Evolutionary conservation across 2,888 invertebrate species (phyloP), one percentile per base, ranked within the genome.

Genomic region (Scelioninae gen. 1): DNA sequence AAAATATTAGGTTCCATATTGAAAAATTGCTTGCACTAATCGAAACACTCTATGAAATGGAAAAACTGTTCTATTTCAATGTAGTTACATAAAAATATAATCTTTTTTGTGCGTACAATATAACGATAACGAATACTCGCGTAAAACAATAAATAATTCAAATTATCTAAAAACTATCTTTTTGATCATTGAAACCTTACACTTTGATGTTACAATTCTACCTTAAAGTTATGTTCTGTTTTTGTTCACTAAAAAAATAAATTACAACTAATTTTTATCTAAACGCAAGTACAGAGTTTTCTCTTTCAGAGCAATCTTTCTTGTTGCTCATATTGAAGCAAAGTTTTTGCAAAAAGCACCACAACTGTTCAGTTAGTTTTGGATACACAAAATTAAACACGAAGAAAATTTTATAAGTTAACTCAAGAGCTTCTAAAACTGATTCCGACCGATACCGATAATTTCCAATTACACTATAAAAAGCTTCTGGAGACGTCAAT

Each of bases 321-420:
- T 45, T 45, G 0, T 13, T 6, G 11, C 6, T 11, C n/a, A n/a
- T 38, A 5, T 38, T 8, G 38, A 11, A 45, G 13, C 45, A 45
- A 13, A 45, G 11, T 45, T 45, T 49, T 49, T 49, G 49, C 11
- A 49, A 16, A 6, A 49, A 49, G 15, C 5, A 15, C 49, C 49
- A 49, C 5, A 49, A 8, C 4, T 49, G 7, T 8, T 15, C 9
- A 11, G 49, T 49, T 49, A 16, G 23, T 49, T 49, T 15, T 23
- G 49, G 49, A 16, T 16, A 49, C 5, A 9, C 49, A 11, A 49
- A 49, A 23, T 49, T n/a, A 8, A 49, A 49, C 15, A 23, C 49
- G 11, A 49, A 49, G 16, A 49, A 49, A 7, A 23, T 49, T 49
- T 49, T 49, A 9, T 9, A 49, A 16, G 49, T 49, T 49, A 49